Conservation (phyloP, 2,113 vertebrate species). For the Callospermophilus lateralis region DNA sequence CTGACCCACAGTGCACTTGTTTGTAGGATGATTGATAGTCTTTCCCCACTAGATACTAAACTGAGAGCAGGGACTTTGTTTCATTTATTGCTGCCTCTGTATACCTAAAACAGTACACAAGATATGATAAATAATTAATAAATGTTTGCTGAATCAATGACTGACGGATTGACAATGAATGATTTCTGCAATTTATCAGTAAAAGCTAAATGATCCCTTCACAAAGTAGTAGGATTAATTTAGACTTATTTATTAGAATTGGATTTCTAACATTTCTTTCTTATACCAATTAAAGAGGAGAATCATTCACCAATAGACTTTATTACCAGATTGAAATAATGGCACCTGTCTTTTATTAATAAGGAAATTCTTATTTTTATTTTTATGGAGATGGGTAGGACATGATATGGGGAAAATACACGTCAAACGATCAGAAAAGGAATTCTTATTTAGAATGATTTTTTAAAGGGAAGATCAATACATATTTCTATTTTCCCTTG, state of each 20-base stretch:
- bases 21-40: too few relatives aligned
- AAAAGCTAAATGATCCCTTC: not conserved
- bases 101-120: not conserved
- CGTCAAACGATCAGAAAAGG: not conserved
- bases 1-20: not conserved
- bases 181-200: not conserved
- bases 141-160: not conserved
- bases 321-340: not conserved
- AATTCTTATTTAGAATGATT: not conserved
- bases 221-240: not conserved
- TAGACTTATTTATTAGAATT: not conserved
- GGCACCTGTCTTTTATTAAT: not conserved
- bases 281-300: not conserved
- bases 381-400: not conserved
- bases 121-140: not conserved
- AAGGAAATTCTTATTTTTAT: not conserved
- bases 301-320: not conserved
- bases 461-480: not conserved
- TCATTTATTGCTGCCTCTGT: not conserved
- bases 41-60: not conserved
- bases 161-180: not conserved
- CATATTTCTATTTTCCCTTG: not conserved
- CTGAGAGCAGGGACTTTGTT: not conserved
- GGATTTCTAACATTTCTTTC: not conserved
- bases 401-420: not conserved